Conservation (phyloP, 2,797 vertebrate species). For the Myotis vivesi region DNA sequence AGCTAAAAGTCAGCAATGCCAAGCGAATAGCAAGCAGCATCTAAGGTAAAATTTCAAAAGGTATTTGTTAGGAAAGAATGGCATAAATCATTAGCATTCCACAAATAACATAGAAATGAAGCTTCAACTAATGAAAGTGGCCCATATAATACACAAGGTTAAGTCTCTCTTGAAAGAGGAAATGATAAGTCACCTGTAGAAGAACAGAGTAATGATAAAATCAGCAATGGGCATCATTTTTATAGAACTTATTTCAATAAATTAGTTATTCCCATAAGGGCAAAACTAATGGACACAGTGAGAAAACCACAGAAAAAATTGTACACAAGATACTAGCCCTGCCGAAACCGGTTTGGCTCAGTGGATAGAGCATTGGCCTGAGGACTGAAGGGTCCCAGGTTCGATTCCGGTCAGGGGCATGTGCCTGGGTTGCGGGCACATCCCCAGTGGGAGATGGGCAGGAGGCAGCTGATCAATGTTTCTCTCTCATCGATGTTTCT, state of each 20-base stretch:
- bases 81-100: not conserved
- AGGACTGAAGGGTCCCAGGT: too few species aligned
- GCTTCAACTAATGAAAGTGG: not conserved
- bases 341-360: too few species aligned
- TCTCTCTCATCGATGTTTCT: too few species aligned
- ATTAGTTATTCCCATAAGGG: not conserved
- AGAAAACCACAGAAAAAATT: constrained; percentile 6
- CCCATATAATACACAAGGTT: not conserved
- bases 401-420: too few species aligned
- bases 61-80: not conserved
- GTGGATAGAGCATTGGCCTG: too few species aligned
- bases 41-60: not conserved
- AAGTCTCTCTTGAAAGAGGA: not conserved
- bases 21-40: not conserved
- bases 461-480: too few species aligned
- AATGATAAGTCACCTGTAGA: constrained; percentile 9
- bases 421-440: too few species aligned
- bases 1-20: not conserved
- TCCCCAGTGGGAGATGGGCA: too few species aligned
- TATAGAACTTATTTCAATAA: not conserved
- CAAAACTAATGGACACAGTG: not conserved
- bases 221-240: not conserved
- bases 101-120: not conserved
- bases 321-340: not conserved
- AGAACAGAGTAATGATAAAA: not conserved